Percentiles rank a stretch among this genome's conserved stretches.
These are phyloP conservation scores for Phlogophora meticulosa DNA, from an alignment of 2,888 invertebrate species.

Conservation along the genomic window DNA sequence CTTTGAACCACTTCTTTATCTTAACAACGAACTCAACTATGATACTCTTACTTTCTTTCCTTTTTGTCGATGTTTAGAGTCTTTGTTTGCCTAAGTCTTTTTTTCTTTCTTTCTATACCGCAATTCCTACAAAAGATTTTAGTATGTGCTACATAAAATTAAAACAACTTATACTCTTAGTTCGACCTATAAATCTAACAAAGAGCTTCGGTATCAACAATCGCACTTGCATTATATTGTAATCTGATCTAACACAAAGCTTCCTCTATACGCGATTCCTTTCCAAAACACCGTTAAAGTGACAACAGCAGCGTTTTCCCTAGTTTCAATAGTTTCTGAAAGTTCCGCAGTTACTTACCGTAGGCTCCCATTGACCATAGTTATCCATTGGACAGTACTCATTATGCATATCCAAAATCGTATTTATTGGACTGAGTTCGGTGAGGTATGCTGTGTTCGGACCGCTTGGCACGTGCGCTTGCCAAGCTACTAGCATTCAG, in stretches of 20 bases:
- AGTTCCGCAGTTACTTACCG: slow-evolving; percentile 61
- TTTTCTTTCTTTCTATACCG: no score
- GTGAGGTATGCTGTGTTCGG: slow-evolving; percentile 57
- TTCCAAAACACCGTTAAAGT: slow-evolving; percentile 29
- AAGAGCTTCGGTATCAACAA: background rate
- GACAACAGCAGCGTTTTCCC: slow-evolving; percentile 55
- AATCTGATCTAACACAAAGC: slow-evolving; percentile 15
- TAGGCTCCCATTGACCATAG: slow-evolving; percentile 67
- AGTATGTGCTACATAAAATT: background rate
- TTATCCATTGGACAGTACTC: slow-evolving; percentile 56
- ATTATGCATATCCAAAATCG: slow-evolving; percentile 70
- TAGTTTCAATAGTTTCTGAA: slow-evolving; percentile 49
- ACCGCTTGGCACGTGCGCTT: slow-evolving; percentile 63
- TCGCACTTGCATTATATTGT: slow-evolving; percentile 10
- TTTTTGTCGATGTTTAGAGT: no score
- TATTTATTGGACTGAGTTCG: slow-evolving; percentile 64
- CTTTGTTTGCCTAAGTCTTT: no score
- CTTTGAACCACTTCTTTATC: no score
- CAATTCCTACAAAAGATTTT: no score
- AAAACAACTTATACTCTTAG: background rate
- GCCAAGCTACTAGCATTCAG: slow-evolving; percentile 51
- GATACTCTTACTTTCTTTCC: no score
- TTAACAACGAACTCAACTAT: no score
- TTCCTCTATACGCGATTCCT: slow-evolving; percentile 44
- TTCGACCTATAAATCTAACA: background rate